phyloP scores from a whole-genome alignment of 2,113 vertebrate species.

The Porphyrio hochstetteri region DNA sequence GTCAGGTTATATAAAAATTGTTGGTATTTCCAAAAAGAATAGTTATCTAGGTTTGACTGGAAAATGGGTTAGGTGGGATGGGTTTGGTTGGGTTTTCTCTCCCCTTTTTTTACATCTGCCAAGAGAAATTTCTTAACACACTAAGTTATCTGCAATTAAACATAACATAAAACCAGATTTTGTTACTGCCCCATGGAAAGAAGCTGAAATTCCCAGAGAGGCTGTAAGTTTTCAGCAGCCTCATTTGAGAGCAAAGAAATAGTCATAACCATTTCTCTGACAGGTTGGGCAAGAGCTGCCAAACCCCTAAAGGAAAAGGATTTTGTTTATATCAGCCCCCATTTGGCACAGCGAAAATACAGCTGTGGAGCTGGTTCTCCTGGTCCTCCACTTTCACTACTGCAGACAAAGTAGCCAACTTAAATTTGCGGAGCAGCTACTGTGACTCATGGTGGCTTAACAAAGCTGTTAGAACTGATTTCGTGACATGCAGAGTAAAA shows the following conservation, averaged over 20 bases:
- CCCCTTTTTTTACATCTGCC: neutral
- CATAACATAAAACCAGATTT: conserved; percentile 47
- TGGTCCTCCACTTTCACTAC: conserved; percentile 35
- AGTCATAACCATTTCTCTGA: conserved; percentile 73
- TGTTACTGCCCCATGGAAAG: conserved; percentile 57
- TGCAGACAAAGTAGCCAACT: neutral
- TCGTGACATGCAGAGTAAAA: neutral
- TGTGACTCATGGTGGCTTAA: neutral
- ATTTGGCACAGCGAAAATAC: conserved; percentile 17
- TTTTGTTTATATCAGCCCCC: conserved; percentile 47
- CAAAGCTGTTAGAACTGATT: neutral
- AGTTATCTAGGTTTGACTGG: neutral
- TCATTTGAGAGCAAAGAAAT: conserved; percentile 38
- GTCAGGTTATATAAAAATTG: neutral
- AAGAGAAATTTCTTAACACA: conserved; percentile 40
- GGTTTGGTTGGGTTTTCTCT: neutral
- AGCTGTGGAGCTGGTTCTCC: conserved; percentile 18
- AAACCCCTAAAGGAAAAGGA: neutral
- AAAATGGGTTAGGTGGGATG: neutral
- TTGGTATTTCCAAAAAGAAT: neutral
- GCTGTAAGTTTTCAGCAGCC: conserved; percentile 78
- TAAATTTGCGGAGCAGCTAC: neutral
- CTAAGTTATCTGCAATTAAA: conserved; percentile 65
- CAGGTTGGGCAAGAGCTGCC: conserved; percentile 57
- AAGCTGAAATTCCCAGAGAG: conserved; percentile 77